Conservation (phyloP, 1,140 invertebrate species). For the Bombus confusus region DNA sequence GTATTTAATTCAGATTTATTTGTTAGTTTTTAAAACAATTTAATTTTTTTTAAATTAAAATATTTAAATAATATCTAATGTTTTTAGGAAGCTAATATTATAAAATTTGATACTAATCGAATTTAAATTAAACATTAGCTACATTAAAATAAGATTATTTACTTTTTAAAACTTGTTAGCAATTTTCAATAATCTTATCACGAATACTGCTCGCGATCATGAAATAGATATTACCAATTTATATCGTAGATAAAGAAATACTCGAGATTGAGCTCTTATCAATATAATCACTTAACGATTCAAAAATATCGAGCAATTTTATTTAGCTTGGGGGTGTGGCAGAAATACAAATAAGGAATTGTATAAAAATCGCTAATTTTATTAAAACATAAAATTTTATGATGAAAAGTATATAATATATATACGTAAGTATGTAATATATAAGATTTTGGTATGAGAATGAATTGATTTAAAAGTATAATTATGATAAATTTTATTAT, state of each 20-base stretch:
- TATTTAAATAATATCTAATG: neutral
- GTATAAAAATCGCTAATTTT: neutral
- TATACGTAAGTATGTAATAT: too few species aligned
- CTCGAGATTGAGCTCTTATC: neutral
- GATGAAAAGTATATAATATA: neutral
- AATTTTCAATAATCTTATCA: neutral
- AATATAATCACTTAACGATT: neutral
- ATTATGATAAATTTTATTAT: neutral
- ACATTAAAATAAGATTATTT: neutral
- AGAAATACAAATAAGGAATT: neutral
- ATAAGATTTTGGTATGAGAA: neutral
- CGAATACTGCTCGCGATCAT: neutral
- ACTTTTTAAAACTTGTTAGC: neutral
- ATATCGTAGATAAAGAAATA: neutral
- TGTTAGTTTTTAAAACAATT: neutral
- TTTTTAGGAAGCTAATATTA: neutral
- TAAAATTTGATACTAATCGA: neutral
- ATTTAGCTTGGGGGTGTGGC: neutral
- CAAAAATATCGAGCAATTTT: neutral
- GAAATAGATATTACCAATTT: neutral
- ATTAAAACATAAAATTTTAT: neutral
- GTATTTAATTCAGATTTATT: neutral
- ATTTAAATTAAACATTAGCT: neutral
- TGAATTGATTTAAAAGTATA: neutral
- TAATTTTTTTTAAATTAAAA: neutral